Evolutionary conservation across 2,797 vertebrate genomes (phyloP).

Genomic region (Siniperca obscura): DNA sequence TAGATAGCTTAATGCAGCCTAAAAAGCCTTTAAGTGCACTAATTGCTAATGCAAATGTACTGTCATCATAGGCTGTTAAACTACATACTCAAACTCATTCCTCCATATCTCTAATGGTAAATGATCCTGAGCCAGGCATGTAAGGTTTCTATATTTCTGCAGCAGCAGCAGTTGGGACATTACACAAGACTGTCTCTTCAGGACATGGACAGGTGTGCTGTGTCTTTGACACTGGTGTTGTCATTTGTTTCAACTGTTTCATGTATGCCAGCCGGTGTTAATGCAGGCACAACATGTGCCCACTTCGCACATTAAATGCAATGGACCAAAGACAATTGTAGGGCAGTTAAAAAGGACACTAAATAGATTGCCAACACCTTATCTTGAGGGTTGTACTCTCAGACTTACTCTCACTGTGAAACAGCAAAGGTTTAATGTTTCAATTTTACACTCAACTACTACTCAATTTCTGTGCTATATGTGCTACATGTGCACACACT

Average conservation of each 20-base stretch:
- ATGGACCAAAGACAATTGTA: slow-evolving; percentile 16
- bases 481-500: neutral
- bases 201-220: slow-evolving; percentile 24
- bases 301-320: slow-evolving; percentile 35
- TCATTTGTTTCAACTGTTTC: slow-evolving; percentile 53
- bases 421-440: neutral
- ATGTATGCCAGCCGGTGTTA: slow-evolving; percentile 12
- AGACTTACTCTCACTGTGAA: slow-evolving; percentile 2
- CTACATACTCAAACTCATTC: slow-evolving; percentile 61
- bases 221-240: slow-evolving; percentile 52
- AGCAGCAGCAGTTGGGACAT: slow-evolving; percentile 21
- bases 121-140: slow-evolving; percentile 23
- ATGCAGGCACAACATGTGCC: slow-evolving; percentile 25
- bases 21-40: slow-evolving; percentile 74
- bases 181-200: slow-evolving; percentile 25
- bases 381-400: slow-evolving; percentile 6
- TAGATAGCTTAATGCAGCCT: slow-evolving; percentile 70
- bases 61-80: slow-evolving; percentile 62
- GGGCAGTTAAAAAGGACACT: slow-evolving; percentile 14
- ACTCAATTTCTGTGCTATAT: neutral
- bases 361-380: slow-evolving; percentile 12
- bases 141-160: slow-evolving; percentile 37
- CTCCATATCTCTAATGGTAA: slow-evolving; percentile 56
- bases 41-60: slow-evolving; percentile 70
- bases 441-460: neutral